Percentiles rank a stretch among this genome's conserved stretches.
These are phyloP conservation scores for Pomacea canaliculata DNA, from an alignment of 2,888 invertebrate species.

Conservation along the genomic window DNA sequence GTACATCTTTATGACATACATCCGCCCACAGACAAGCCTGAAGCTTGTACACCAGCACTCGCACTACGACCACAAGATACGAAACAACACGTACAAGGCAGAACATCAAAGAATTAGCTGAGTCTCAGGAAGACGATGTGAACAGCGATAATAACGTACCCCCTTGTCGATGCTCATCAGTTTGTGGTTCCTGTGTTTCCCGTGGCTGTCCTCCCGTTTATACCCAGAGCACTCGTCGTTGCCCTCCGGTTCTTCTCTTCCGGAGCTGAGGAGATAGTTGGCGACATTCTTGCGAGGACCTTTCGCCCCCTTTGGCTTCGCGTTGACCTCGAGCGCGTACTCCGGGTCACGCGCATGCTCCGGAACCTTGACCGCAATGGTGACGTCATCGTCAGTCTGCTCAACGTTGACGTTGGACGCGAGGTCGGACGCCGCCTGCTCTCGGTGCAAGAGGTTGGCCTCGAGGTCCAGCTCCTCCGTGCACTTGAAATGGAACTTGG, in stretches of 20 bases:
- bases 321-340: slow-evolving; percentile 54
- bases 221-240: too few species aligned
- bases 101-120: too few species aligned
- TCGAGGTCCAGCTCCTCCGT: slow-evolving; percentile 32
- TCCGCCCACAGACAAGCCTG: too few species aligned
- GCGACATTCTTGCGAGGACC: slow-evolving; percentile 34
- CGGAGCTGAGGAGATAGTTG: slow-evolving; percentile 42
- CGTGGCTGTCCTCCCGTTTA: too few species aligned
- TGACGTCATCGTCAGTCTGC: slow-evolving; percentile 18
- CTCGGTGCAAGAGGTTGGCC: slow-evolving; percentile 37
- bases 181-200: too few species aligned
- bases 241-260: not conserved
- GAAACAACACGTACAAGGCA: too few species aligned
- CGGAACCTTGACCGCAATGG: slow-evolving; percentile 30
- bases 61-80: too few species aligned
- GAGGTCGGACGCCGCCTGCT: slow-evolving; percentile 10
- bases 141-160: too few species aligned
- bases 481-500: slow-evolving; percentile 38
- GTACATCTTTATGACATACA: too few species aligned
- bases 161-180: too few species aligned
- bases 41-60: too few species aligned
- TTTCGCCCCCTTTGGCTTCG: slow-evolving; percentile 17
- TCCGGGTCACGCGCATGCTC: slow-evolving; percentile 46
- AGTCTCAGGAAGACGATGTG: too few species aligned
- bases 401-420: slow-evolving; percentile 18